phyloP scores from a whole-genome alignment of 2,888 invertebrate species.

The Agrotis puta region DNA sequence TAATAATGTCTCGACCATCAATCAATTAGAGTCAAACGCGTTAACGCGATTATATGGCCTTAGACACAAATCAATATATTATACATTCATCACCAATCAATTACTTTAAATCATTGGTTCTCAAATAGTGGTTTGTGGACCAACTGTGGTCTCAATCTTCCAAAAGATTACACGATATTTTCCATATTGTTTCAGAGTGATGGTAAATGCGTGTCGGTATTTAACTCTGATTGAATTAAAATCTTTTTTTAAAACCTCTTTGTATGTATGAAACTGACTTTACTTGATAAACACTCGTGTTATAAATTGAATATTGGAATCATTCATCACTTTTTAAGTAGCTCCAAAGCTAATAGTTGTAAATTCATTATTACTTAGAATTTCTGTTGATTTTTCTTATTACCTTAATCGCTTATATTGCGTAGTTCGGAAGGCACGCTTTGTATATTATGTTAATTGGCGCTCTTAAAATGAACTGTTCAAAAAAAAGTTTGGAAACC shows the following conservation, averaged over 20 bases:
- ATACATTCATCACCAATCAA: slow-evolving; percentile 43
- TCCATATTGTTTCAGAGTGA: neutral
- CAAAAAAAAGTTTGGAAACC: slow-evolving; percentile 1
- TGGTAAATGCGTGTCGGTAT: neutral
- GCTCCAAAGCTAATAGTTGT: no score
- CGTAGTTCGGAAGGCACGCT: no score
- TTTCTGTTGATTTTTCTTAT: no score
- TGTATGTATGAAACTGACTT: neutral
- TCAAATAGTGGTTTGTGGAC: neutral
- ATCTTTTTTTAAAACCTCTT: no score
- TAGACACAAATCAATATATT: slow-evolving; percentile 38
- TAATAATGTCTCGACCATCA: slow-evolving; percentile 22
- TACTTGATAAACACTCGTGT: neutral
- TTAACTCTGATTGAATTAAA: neutral
- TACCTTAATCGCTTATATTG: no score
- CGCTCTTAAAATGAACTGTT: no score
- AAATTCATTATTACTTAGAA: no score
- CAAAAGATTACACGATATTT: neutral
- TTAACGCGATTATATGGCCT: slow-evolving; percentile 19
- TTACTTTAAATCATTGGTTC: slow-evolving; percentile 21
- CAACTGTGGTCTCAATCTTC: neutral
- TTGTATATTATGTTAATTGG: no score
- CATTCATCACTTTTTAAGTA: no score
- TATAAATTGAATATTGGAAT: no score
- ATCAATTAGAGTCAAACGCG: slow-evolving; percentile 35